Percentiles rank a stretch among this genome's conserved stretches.
These are phyloP conservation scores for Drosophila sucinea DNA, from an alignment of 1,140 invertebrate species.

Conservation along the genomic window DNA sequence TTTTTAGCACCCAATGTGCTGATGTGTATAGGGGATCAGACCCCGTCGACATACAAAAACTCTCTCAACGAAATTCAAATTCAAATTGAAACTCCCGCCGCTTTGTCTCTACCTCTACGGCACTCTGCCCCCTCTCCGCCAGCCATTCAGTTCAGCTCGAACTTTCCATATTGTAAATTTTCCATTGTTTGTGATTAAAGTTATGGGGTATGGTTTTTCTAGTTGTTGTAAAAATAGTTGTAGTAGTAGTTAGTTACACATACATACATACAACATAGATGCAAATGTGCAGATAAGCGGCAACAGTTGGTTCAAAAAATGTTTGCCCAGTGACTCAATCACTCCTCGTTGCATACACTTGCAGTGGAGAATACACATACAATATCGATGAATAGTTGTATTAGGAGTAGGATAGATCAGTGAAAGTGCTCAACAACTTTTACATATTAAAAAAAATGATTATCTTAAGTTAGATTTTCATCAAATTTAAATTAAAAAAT, in stretches of 20 bases:
- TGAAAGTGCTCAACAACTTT: too few species aligned
- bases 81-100: not conserved
- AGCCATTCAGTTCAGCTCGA: not conserved
- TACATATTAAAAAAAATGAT: too few species aligned
- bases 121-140: not conserved
- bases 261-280: conserved; percentile 19
- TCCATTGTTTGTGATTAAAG: conserved; percentile 74
- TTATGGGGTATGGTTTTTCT: conserved; percentile 43
- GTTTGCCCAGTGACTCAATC: not conserved
- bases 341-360: too few species aligned
- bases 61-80: conserved; percentile 7
- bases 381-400: too few species aligned
- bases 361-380: too few species aligned
- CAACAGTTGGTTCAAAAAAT: conserved; percentile 4
- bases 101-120: conserved; percentile 7
- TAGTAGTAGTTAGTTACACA: conserved; percentile 16
- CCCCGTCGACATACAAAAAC: not conserved
- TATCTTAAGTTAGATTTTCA: too few species aligned
- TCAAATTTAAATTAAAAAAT: too few species aligned
- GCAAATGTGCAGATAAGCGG: conserved; percentile 34
- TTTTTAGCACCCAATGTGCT: conserved; percentile 4
- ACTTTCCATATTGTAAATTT: conserved; percentile 75
- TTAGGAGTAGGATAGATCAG: too few species aligned
- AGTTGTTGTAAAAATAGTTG: conserved; percentile 22
- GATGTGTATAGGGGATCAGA: not conserved